Conservation (phyloP, 2,797 vertebrate species). For the Allobates femoralis region DNA sequence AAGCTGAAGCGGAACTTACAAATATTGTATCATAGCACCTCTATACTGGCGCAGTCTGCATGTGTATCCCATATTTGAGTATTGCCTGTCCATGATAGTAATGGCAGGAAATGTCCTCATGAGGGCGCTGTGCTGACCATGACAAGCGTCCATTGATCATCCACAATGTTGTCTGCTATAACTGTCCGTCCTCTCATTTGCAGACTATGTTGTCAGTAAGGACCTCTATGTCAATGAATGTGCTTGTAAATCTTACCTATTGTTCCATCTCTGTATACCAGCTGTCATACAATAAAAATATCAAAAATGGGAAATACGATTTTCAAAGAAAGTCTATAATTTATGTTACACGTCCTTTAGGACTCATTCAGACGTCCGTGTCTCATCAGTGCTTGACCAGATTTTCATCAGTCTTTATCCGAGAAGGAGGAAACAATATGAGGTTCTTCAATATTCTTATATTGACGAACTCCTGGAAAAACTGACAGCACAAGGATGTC, state of each 20-base stretch:
- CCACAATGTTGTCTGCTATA: conserved; percentile 22
- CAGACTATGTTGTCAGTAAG: conserved; percentile 48
- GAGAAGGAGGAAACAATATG: too few species aligned
- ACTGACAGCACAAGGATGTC: too few species aligned
- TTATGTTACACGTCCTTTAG: not conserved
- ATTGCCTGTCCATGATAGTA: conserved; percentile 20
- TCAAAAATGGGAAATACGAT: conserved; percentile 28
- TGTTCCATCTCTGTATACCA: conserved; percentile 58
- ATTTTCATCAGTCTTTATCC: too few species aligned
- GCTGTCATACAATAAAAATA: conserved; percentile 59
- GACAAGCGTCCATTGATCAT: not conserved
- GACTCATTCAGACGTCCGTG: too few species aligned
- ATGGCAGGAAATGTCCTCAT: not conserved
- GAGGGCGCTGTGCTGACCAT: not conserved
- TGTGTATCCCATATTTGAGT: not conserved
- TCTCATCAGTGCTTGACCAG: too few species aligned
- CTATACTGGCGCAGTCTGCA: conserved; percentile 1
- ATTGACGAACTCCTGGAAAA: too few species aligned
- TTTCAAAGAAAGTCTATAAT: not conserved
- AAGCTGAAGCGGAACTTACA: conserved; percentile 12
- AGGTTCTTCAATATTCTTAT: too few species aligned
- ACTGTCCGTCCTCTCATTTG: conserved; percentile 20
- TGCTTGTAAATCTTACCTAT: conserved; percentile 56
- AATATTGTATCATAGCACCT: not conserved
- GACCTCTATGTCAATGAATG: conserved; percentile 39